phyloP scores from a whole-genome alignment of 2,888 invertebrate genomes.

The Lycocerus yunnanus region DNA sequence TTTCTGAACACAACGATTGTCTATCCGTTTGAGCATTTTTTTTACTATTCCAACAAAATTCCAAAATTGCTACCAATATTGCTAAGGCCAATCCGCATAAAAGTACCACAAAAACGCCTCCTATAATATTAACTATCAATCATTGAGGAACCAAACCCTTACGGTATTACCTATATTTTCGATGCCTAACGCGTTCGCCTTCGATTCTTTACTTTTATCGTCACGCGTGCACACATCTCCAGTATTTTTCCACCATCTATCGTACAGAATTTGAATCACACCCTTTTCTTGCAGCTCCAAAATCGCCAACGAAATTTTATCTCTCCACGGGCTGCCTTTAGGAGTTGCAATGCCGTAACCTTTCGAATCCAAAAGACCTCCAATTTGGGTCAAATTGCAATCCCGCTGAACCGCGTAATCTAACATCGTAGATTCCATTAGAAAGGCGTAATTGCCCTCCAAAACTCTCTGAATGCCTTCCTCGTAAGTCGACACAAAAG shows the following conservation, averaged over 20 bases:
- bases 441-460: slow-evolving; percentile 91
- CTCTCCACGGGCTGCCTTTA: slow-evolving; percentile 95
- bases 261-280: slow-evolving; percentile 88
- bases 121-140: slow-evolving; percentile 56
- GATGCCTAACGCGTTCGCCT: slow-evolving; percentile 90
- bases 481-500: slow-evolving; percentile 87
- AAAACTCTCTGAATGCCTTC: slow-evolving; percentile 88
- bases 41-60: slow-evolving; percentile 94
- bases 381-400: slow-evolving; percentile 97
- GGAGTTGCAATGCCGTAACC: slow-evolving; percentile 97
- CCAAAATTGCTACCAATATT: slow-evolving; percentile 88
- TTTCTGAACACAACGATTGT: slow-evolving; percentile 91
- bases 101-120: slow-evolving; percentile 96
- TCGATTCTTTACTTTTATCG: slow-evolving; percentile 86
- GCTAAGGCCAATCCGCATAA: slow-evolving; percentile 90
- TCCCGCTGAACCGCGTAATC: slow-evolving; percentile 95
- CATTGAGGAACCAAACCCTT: not conserved
- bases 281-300: slow-evolving; percentile 95
- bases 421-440: slow-evolving; percentile 98
- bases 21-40: slow-evolving; percentile 82
- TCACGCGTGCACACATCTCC: slow-evolving; percentile 89
- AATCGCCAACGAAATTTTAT: slow-evolving; percentile 93
- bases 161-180: slow-evolving; percentile 76
- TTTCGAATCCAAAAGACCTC: slow-evolving; percentile 80
- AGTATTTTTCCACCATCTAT: slow-evolving; percentile 98